A percentile compares a stretch with the other conserved stretches of the same genome.
phyloP scores from a whole-genome alignment of 2,888 invertebrate species.

The Loripinus fragilis region DNA sequence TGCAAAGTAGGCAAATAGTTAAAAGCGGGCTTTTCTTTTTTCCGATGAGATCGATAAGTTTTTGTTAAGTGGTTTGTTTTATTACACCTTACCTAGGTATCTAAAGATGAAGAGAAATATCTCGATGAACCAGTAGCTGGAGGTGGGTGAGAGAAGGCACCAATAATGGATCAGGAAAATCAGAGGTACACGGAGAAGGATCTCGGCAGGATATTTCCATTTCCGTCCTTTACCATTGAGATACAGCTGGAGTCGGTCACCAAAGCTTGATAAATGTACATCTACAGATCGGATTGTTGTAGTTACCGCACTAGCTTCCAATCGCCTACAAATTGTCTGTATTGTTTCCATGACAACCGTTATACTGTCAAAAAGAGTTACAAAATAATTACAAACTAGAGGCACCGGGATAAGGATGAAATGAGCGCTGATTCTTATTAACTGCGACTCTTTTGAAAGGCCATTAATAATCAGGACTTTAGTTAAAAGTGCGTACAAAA shows the following conservation, averaged over 20 bases:
- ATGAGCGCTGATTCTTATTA: no score
- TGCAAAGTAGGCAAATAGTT: no score
- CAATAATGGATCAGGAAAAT: neutral
- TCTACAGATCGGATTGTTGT: neutral
- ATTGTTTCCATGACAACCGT: neutral
- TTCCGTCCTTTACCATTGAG: neutral
- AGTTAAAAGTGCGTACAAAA: no score
- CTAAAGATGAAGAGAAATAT: neutral
- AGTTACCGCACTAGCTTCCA: neutral
- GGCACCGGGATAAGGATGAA: no score
- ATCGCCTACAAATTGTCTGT: neutral
- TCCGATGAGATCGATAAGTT: no score
- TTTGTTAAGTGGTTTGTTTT: no score
- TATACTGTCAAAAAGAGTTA: no score
- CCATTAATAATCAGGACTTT: no score
- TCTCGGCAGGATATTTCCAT: neutral
- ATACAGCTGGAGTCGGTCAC: neutral
- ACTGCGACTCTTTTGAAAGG: no score
- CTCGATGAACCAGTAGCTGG: neutral
- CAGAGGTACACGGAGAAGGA: neutral
- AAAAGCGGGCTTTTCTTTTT: no score
- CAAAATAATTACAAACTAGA: no score
- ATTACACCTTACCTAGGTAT: conserved; percentile 9
- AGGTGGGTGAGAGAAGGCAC: neutral
- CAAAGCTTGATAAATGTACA: neutral